Evolutionary conservation across 2,113 vertebrate genomes (phyloP).

Genomic region (Psophia crepitans): DNA sequence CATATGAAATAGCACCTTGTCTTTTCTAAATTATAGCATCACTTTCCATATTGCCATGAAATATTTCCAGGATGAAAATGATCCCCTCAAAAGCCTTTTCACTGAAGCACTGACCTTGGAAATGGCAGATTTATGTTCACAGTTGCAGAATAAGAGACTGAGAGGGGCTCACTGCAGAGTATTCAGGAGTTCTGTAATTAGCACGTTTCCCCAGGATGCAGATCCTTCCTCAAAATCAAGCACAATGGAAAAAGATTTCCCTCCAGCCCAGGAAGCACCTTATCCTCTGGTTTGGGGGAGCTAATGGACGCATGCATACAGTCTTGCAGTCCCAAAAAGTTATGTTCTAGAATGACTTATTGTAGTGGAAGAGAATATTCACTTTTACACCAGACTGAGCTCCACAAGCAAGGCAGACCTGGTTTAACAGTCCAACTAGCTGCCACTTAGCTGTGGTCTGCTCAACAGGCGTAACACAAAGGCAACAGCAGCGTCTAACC

Average conservation of each 20-base stretch:
- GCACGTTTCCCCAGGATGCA: background rate
- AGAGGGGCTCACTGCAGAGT: background rate
- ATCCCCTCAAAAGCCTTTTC: background rate
- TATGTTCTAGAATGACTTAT: background rate
- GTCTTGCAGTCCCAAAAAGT: background rate
- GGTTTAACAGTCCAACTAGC: background rate
- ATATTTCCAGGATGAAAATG: background rate
- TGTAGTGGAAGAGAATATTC: background rate
- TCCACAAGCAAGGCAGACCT: background rate
- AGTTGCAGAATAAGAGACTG: background rate
- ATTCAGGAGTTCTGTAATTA: background rate
- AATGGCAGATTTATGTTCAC: background rate
- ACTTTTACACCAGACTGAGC: background rate
- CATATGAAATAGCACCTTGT: background rate
- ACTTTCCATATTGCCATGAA: background rate
- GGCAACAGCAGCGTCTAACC: background rate
- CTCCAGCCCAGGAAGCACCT: background rate
- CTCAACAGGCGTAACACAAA: background rate
- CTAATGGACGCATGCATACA: rapidly evolving
- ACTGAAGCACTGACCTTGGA: background rate
- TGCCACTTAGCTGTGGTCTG: background rate
- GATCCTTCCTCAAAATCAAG: background rate
- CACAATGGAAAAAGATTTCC: background rate
- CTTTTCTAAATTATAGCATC: background rate
- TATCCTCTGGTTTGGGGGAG: background rate